Base-by-base conservation (phyloP, 2,888 invertebrate genomes). In the Bembecia ichneumoniformis region DNA sequence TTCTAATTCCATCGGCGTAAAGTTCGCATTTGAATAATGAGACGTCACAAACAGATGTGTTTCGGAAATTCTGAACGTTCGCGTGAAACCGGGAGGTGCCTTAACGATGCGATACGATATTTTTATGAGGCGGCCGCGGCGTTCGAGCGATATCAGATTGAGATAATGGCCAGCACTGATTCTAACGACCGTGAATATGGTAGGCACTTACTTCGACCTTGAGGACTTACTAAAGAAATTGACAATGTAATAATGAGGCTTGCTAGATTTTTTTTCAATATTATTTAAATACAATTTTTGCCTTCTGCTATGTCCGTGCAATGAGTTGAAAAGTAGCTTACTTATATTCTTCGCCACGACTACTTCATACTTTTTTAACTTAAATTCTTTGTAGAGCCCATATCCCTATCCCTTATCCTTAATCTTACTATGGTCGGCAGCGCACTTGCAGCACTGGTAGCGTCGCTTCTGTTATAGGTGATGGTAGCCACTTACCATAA, bases 131-230 rank as follows among this genome's bases (percentile, higher is more conserved):
- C 46, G 15, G 43, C 13, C 36, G 36, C 35, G 44, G 11, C 17
- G 15, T 13, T 52, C 45, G 45, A 48, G 48, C 40, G 51, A 44
- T 44, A 44, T 44, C 44, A 44, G 44, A 50, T 47, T 46, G 51
- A 36, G 51, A 51, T 51, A 48, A 28, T 35, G 17, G 43, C 34
- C 13, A n/a, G 35, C 45, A 50, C 36, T 48, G 47, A 46, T 45
- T 46, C 48, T 40, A 51, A 51, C 45, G 51, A 45, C 43, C 14
- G 36, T 35, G 34, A 47, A 50, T 50, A 50, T 47, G 47, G 43
- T 50, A 49, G 47, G 47, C 35, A 35, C 34, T 46, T 36, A 20
- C 51, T 45, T 46, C 47, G 51, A 35, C 46, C 49, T 49, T 43
- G 46, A 15, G 3, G 11, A 14, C 17, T 15, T 44, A 17, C 17